Evolutionary conservation across 2,797 vertebrate species (phyloP), one percentile per base, ranked within the genome.

Genomic region (Cossypha polioptera): DNA sequence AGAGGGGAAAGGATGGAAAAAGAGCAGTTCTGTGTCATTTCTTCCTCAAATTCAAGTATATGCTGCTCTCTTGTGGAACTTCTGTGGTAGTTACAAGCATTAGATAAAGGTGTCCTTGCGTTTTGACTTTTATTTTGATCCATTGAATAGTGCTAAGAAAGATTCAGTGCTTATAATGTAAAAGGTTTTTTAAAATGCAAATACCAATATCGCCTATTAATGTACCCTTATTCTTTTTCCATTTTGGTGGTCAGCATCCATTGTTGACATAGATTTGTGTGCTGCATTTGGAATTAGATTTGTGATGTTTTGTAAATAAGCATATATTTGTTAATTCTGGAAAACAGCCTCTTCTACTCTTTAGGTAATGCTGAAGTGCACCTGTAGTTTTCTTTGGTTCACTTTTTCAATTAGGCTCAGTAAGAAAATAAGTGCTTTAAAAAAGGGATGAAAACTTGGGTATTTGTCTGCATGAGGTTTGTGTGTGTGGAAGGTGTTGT

Each of bases 61-160:
- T 96, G 47, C 97, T 98, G 91, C 96, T 76, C 97, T 97, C 98
- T 96, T 90, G 96, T 98, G 98, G 97, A 91, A 20, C 4, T 10
- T 11, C 12, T 15, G 0, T 0, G 13, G 59, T 69, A 80, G 55
- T 68, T 90, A 63, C 87, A 63, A 24, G 40, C 33, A 9, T 28
- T 40, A 16, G 21, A 7, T 40, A 35, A 91, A 61, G 13, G 14
- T 47, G 24, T 59, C n/a, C 35, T 75, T 68, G 53, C 38, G 83
- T 94, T 63, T 33, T 58, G 36, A 29, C 13, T 65, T 73, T 48
- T 42, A 29, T 45, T 83, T 65, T 74, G 7, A 26, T 78, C 12
- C 20, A 19, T 0, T 83, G 69, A 62, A 13, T 71, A 65, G 47
- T 47, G 31, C 35, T 68, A 19, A 73, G 13, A 43, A 7, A 65